Base-by-base conservation (phyloP, 2,113 vertebrate species). In the Parus major region DNA sequence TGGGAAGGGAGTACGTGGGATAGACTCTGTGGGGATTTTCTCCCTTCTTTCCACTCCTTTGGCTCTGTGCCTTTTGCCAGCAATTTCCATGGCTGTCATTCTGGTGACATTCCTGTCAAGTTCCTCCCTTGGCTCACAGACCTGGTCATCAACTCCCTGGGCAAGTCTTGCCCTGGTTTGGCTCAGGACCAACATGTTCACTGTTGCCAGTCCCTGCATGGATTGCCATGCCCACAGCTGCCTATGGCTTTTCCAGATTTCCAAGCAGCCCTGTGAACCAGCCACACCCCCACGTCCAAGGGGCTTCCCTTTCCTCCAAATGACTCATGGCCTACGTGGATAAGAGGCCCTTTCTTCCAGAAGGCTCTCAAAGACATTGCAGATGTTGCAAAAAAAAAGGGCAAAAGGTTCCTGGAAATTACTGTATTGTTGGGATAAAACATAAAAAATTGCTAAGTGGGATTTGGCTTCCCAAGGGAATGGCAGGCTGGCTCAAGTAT, bases 111-210 rank as follows among this genome's bases (percentile, higher is more conserved):
- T 87, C 46, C 31, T 52, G 61, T 56, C 65, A 44, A 9, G 36
- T 68, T 76, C 25, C 8, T 69, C 53, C 61, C 25, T 36, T 4
- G 2, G 19, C 83, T 81, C 52, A 25, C 3, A 3, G 39, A n/a
- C 4, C 2, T 10, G 36, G 27, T 66, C 21, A 8, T 82, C 77
- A 68, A 49, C 20, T 91, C 41, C n/a, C 28, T 17, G 53, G 76
- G 46, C 33, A 86, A 66, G 80, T 82, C 39, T 56, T 78, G 15
- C 50, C n/a, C 66, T 96, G 68, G 75, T 96, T 95, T 96, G 89
- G 27, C 90, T 80, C 12, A 1, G 47, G 14, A 78, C 65, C 42
- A 35, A 29, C 35, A 57, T 72, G 70, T 59, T 76, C 39, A 50
- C 70, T 2, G 2, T 92, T 96, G 65, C 93, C 84, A 92, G 33